phyloP scores from a whole-genome alignment of 2,797 vertebrate species.

The Dallia pectoralis region DNA sequence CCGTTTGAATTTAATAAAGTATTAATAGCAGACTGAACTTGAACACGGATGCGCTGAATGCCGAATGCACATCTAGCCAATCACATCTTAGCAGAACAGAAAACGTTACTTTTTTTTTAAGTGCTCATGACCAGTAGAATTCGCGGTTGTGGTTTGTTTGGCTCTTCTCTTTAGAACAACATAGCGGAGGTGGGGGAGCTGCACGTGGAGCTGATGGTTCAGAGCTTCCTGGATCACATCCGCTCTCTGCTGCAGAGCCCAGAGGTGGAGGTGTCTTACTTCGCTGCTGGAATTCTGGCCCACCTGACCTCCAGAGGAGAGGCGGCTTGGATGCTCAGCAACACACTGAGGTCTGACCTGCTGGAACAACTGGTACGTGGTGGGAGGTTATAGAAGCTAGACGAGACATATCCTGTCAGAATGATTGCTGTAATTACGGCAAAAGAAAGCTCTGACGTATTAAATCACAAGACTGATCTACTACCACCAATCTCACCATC shows the following conservation, averaged over 20 bases:
- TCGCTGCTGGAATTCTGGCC: conserved; percentile 96
- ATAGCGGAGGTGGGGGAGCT: conserved; percentile 97
- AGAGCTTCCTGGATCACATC: conserved; percentile 96
- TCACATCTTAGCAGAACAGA: not conserved
- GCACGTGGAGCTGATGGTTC: conserved; percentile 94
- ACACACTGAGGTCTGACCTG: conserved; percentile 80
- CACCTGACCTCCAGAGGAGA: conserved; percentile 94
- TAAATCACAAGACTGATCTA: too few species aligned
- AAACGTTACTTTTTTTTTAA: not conserved
- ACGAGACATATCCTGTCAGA: too few species aligned
- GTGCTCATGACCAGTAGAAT: not conserved
- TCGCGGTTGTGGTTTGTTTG: not conserved
- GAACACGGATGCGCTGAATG: too few species aligned
- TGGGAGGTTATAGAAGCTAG: too few species aligned
- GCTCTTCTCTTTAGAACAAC: conserved; percentile 81
- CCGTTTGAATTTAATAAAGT: too few species aligned
- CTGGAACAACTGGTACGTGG: conserved; percentile 88
- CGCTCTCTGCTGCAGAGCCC: conserved; percentile 88
- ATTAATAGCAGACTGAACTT: too few species aligned
- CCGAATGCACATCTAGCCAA: too few species aligned
- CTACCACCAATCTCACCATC: too few species aligned
- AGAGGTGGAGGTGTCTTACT: conserved; percentile 99
- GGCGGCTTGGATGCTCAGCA: conserved; percentile 87
- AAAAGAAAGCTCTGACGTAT: too few species aligned
- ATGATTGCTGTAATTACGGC: too few species aligned